These are phyloP conservation scores for Lysandra bellargus DNA, from an alignment of 2,888 invertebrate species.

Conservation along the genomic window DNA sequence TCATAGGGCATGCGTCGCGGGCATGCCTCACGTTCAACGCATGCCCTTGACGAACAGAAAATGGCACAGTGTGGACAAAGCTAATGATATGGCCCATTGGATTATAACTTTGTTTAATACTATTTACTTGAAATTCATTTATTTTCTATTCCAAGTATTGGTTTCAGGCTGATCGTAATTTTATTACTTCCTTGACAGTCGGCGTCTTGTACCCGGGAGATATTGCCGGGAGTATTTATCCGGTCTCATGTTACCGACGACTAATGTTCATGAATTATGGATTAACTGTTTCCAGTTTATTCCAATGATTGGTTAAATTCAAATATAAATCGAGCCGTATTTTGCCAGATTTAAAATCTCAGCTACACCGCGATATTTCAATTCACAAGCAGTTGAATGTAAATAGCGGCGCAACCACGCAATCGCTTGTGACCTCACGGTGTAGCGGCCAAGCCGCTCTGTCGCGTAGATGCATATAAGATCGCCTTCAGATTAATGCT, in stretches of 20 bases:
- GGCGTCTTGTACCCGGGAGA: conserved; percentile 44
- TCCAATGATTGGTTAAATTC: background rate
- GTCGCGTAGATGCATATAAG: too few species aligned
- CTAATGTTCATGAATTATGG: conserved; percentile 63
- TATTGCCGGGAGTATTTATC: conserved; percentile 50
- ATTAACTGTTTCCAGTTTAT: conserved; percentile 41
- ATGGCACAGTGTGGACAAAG: too few species aligned
- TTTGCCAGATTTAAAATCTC: background rate
- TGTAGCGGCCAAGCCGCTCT: too few species aligned
- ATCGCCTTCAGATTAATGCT: too few species aligned
- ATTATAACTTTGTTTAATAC: background rate
- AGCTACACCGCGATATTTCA: too few species aligned
- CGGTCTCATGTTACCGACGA: conserved; percentile 52
- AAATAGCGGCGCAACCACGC: too few species aligned
- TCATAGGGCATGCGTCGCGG: too few species aligned
- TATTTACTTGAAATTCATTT: background rate
- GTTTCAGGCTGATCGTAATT: conserved; percentile 46
- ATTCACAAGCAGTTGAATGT: too few species aligned
- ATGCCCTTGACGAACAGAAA: too few species aligned
- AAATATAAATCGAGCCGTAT: background rate
- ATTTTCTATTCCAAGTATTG: conserved; percentile 41
- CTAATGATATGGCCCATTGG: too few species aligned
- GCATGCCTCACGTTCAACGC: too few species aligned
- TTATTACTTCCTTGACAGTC: conserved; percentile 44
- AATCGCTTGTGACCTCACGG: too few species aligned